Base-by-base conservation (phyloP, 2,888 invertebrate genomes). In the Furcula furcula region DNA sequence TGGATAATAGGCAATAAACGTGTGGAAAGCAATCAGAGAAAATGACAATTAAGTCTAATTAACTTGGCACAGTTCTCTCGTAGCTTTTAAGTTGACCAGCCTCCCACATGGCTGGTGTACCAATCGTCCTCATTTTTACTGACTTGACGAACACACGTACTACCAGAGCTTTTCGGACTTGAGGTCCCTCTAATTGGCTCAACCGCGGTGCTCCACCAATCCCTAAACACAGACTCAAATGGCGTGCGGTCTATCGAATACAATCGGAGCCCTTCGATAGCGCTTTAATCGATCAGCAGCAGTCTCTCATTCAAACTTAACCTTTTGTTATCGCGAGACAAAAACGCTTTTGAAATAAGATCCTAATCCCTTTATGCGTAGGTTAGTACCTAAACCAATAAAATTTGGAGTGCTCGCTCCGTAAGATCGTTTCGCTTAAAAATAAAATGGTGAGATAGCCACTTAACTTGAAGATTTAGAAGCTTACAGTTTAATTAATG, bases 321-420 rank as follows among this genome's bases (percentile, higher is more conserved):
- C 46, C 41, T 46, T 50, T 59, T 57, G 60, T 59, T 46, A 46
- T 55, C 44, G 29, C 44, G 42, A 46, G 42, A 53, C 53, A 59
- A 58, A 55, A 54, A 41, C 22, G 43, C 44, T 48, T 58, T 47
- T 46, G 42, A 47, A 50, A 46, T 45, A 38, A 45, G 51, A 51
- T 58, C 45, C 46, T 57, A 54, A 57, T 48, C 47, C 40, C 47
- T 44, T 50, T 56, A 54, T 44, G 40, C 44, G 38, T 55, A 43
- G 38, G 33, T 46, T 40, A 29, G 31, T 44, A 39, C 30, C 39
- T 41, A 36, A 55, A 47, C 50, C 44, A 53, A 50, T 55, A 50
- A 53, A 47, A 43, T 55, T 43, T 46, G 32, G 42, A 50, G 45
- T 35, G 46, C 39, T 35, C 33, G 32, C 34, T 43, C 38, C 31